These are phyloP conservation scores for Acronicta psi DNA, from an alignment of 2,888 invertebrate genomes.

Conservation along the genomic window DNA sequence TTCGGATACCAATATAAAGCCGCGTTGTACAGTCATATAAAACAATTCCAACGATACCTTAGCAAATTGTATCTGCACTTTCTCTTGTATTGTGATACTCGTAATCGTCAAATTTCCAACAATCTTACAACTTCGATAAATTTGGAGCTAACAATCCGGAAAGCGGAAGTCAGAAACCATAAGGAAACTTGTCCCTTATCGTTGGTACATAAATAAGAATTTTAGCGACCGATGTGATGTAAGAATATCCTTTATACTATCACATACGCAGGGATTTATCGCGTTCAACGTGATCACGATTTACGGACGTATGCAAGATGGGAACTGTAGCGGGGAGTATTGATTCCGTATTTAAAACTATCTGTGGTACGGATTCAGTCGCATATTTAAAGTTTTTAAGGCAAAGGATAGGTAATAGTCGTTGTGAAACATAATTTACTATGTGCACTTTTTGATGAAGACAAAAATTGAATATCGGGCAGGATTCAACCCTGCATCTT, in stretches of 20 bases:
- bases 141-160: constrained; percentile 18
- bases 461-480: no score
- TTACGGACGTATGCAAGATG: constrained; percentile 60
- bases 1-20: no score
- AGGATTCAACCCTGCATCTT: no score
- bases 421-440: no score
- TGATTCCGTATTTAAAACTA: background rate
- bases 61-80: no score
- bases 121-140: constrained; percentile 15
- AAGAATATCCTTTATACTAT: constrained; percentile 75
- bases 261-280: constrained; percentile 81
- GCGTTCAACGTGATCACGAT: constrained; percentile 76
- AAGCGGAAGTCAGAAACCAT: constrained; percentile 35
- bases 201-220: constrained; percentile 79
- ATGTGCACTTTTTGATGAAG: no score
- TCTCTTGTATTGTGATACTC: no score
- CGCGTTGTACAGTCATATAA: no score
- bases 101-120: constrained; percentile 12
- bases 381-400: no score
- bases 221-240: constrained; percentile 73
- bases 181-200: constrained; percentile 59
- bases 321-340: constrained; percentile 39
- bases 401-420: no score
- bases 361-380: no score
- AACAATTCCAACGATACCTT: no score